Conservation (phyloP, 2,113 vertebrate species). For the Plecturocebus donacophilus region DNA sequence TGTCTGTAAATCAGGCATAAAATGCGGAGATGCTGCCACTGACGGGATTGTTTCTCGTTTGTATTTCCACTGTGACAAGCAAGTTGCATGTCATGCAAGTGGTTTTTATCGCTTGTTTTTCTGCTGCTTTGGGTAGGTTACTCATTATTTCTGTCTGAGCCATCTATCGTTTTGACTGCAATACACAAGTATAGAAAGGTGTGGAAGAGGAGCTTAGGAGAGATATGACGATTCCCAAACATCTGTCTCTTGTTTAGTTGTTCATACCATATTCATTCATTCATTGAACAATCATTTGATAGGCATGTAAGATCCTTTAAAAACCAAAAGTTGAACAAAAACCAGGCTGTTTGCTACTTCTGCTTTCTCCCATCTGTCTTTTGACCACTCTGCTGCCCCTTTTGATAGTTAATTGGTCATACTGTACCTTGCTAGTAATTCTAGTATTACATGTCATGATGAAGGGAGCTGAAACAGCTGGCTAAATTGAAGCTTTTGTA, state of each 20-base stretch:
- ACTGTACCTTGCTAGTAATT: neutral
- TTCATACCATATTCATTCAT: neutral
- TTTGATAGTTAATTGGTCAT: neutral
- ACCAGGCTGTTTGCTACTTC: neutral
- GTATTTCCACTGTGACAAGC: neutral
- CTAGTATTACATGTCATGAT: neutral
- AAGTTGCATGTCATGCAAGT: neutral
- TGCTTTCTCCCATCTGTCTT: neutral
- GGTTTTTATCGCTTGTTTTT: slow-evolving; percentile 11
- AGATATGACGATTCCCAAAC: neutral
- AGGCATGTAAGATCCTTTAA: neutral
- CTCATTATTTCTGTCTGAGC: neutral
- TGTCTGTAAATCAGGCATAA: slow-evolving; percentile 7
- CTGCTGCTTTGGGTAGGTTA: neutral
- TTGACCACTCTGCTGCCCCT: neutral
- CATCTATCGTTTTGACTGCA: neutral
- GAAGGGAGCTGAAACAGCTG: neutral
- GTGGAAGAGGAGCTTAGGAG: neutral
- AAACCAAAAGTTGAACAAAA: neutral
- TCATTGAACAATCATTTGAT: neutral
- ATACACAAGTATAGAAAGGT: neutral
- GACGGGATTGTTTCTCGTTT: neutral
- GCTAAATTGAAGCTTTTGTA: neutral
- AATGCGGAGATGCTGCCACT: neutral
- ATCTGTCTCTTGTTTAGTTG: neutral